Conservation (phyloP, 1,140 invertebrate genomes). For the Calephelis virginiensis region DNA sequence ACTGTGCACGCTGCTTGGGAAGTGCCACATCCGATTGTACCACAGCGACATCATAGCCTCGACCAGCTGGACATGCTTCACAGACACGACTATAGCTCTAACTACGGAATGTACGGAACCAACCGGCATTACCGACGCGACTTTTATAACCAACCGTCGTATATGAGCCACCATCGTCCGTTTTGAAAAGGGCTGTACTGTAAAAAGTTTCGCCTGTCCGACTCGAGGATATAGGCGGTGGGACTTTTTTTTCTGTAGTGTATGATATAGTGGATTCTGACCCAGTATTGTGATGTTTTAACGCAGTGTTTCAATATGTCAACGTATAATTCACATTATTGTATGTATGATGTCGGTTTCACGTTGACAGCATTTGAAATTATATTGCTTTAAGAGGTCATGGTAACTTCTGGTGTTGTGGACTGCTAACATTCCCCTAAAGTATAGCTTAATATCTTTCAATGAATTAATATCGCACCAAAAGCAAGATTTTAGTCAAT, state of each 20-base stretch:
- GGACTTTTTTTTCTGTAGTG: conserved; percentile 42
- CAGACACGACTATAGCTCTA: conserved; percentile 50
- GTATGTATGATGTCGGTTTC: too few species aligned
- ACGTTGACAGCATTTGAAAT: too few species aligned
- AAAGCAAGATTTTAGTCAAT: too few species aligned
- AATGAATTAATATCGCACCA: too few species aligned
- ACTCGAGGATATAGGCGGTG: conserved; percentile 60
- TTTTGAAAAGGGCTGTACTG: conserved; percentile 76
- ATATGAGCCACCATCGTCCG: conserved; percentile 65
- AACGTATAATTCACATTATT: background rate
- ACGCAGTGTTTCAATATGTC: conserved; percentile 7
- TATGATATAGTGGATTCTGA: conserved; percentile 35
- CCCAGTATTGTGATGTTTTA: conserved; percentile 21
- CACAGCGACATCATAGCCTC: conserved; percentile 68
- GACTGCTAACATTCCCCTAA: too few species aligned
- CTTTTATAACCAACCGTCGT: conserved; percentile 50
- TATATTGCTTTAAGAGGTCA: too few species aligned
- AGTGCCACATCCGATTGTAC: conserved; percentile 36
- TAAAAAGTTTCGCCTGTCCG: conserved; percentile 70
- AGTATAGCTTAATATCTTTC: too few species aligned
- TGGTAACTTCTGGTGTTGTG: too few species aligned
- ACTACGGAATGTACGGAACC: conserved; percentile 43
- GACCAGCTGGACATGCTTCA: conserved; percentile 72
- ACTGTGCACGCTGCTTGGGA: conserved; percentile 60
- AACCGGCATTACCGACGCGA: conserved; percentile 51